Conservation (phyloP, 2,888 invertebrate species). For the Apeira syringaria region DNA sequence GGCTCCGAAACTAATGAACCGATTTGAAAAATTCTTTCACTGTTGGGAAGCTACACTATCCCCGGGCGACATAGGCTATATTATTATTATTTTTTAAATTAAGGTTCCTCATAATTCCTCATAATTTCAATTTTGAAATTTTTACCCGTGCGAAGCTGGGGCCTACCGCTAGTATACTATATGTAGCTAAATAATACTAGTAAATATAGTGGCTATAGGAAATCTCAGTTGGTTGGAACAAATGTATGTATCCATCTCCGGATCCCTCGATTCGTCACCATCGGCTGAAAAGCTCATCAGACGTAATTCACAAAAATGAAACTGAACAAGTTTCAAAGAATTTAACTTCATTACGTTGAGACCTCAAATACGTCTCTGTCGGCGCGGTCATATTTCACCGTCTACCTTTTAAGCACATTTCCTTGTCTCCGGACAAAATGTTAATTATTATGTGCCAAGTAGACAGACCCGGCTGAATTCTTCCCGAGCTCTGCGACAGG, state of each 20-base stretch:
- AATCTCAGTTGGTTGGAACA: too few relatives aligned
- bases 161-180: too few relatives aligned
- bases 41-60: too few relatives aligned
- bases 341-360: slow-evolving; percentile 27
- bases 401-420: slow-evolving; percentile 41
- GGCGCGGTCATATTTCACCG: slow-evolving; percentile 30
- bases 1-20: too few relatives aligned
- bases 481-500: slow-evolving; percentile 51
- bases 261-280: slow-evolving; percentile 15
- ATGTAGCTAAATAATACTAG: too few relatives aligned
- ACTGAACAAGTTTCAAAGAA: slow-evolving; percentile 16
- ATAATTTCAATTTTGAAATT: too few relatives aligned
- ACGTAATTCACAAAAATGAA: slow-evolving; percentile 20
- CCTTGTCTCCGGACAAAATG: slow-evolving; percentile 49
- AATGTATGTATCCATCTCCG: slow-evolving; percentile 7
- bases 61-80: too few relatives aligned
- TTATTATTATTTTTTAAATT: too few relatives aligned
- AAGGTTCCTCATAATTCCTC: too few relatives aligned
- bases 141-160: too few relatives aligned
- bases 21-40: too few relatives aligned
- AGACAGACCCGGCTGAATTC: slow-evolving; percentile 40
- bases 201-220: too few relatives aligned
- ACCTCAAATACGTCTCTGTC: slow-evolving; percentile 31
- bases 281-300: slow-evolving; percentile 13
- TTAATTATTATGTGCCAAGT: slow-evolving; percentile 49